Evolutionary conservation across 2,113 vertebrate species (phyloP), one percentile per base, ranked within the genome.

Genomic region (Ascaphus truei): DNA sequence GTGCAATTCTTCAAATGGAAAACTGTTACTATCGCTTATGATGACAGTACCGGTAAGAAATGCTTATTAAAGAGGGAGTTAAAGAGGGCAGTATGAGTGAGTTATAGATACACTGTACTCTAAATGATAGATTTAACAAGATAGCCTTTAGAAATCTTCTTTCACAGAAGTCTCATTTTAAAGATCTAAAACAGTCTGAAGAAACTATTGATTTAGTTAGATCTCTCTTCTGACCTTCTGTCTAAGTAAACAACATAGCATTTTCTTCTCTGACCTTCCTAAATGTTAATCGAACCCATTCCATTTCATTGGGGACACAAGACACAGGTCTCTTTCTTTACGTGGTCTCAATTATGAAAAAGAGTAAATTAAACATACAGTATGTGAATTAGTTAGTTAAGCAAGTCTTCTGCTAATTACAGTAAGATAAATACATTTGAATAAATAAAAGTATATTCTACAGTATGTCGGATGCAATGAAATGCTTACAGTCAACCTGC

Each of bases 1-100:
- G 97, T 99, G 53, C 95, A 99, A 79, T 98, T 98, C 87, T 99
- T 98, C 92, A 98, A 97, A 84, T 99, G 96, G 97, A 98, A 97
- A 89, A 98, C 95, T 0, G 95, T 98, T 72, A 99, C 97, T 0
- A 93, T 99, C 75, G 97, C 98, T 30, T 99, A 99, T 16, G 97
- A 99, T 76, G 97, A 99, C 91, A 98, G 96, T 86, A 98, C 96
- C 45, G 97, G 97, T 99, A 91, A 96, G 94, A 77, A 26, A 12
- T 15, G 15, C 22, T 72, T 60, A 31, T 55, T 43, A 66, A 30
- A 36, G 8, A 51, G 23, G 41, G 62, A 51, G 68, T 4, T 12
- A 36, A 55, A 23, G 23, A 8, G 0, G 23, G 22, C 4, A n/a
- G 30, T 53, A 5, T 16, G 48, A 59, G 22, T 50, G 23, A 51